Base-by-base conservation (phyloP, 2,113 vertebrate genomes). In the Hyla sarda region DNA sequence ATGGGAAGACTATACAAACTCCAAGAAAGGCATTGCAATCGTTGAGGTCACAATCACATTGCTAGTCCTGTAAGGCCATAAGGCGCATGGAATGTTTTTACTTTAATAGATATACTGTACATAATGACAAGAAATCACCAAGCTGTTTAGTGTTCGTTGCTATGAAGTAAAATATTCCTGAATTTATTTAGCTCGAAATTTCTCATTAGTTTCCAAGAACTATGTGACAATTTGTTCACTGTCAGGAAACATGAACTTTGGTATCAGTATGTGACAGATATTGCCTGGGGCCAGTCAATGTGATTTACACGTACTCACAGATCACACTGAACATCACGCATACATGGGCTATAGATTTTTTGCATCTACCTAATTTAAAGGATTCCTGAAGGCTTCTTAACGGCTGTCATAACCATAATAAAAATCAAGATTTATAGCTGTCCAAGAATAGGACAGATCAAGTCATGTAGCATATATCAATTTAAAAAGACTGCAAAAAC, bases 381-480 rank as follows among this genome's bases (percentile, higher is more conserved):
- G 19, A 87, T 62, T 74, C 21, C 85, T 82, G 52, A 17, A 50
- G 69, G 52, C 84, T 86, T 72, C 41, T 52, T 74, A 60, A 69
- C 19, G 16, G 67, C 65, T 82, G 37, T 82, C 48, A 87, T 62
- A 62, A 41, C 30, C 41, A 74, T 82, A 52, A 81, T 81, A 87
- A 87, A 78, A 81, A 73, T 87, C 34, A 50, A 82, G 73, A 82
- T 87, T 73, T 74, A 81, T 71, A 86, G 54, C 69, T 54, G 62
- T 62, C 56, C 85, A 74, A 41, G 34, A 87, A 74, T 23, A 62
- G 41, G 19, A 73, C 7, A 82, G 28, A 62, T 72, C 65, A 30
- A 62, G 76, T 4, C 16, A 28, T 32, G 71, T n/a, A 41, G 13
- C 23, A 54, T 52, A 71, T 60, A 78, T 85, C 74, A 85, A 52